Conservation (phyloP, 2,113 vertebrate species). For the Amblyornis subalaris region DNA sequence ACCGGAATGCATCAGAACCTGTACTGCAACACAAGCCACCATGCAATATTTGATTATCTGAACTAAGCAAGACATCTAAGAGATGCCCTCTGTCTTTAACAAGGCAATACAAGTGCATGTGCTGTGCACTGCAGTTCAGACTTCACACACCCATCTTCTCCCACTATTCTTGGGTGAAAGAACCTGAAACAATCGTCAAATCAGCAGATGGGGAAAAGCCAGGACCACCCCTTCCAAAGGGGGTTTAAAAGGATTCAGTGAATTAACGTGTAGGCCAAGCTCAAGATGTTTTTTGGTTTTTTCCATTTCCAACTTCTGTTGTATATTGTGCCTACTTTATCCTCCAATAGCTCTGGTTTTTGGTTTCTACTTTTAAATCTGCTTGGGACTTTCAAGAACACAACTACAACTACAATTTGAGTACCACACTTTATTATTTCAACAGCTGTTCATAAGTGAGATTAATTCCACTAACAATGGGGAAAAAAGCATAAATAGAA, state of each 20-base stretch:
- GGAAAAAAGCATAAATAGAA: background rate
- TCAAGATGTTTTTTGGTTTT: background rate
- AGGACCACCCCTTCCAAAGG: background rate
- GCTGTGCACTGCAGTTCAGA: background rate
- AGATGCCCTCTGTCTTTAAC: background rate
- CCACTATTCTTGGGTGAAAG: background rate
- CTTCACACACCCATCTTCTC: background rate
- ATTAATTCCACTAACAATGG: background rate
- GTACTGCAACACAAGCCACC: background rate
- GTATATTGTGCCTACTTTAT: background rate
- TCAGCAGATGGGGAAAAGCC: background rate
- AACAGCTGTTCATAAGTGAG: background rate
- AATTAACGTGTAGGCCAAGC: fast-evolving
- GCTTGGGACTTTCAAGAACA: background rate
- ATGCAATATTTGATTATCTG: background rate
- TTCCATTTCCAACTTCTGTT: background rate
- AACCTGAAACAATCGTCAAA: background rate
- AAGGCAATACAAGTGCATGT: fast-evolving
- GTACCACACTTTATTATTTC: background rate
- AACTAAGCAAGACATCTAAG: background rate
- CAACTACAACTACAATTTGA: background rate
- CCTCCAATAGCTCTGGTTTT: background rate
- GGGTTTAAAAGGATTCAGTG: background rate
- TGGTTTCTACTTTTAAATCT: background rate
- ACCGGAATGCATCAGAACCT: background rate